Evolutionary conservation across 1,140 invertebrate species (phyloP).

Genomic region (Triops longicaudatus): DNA sequence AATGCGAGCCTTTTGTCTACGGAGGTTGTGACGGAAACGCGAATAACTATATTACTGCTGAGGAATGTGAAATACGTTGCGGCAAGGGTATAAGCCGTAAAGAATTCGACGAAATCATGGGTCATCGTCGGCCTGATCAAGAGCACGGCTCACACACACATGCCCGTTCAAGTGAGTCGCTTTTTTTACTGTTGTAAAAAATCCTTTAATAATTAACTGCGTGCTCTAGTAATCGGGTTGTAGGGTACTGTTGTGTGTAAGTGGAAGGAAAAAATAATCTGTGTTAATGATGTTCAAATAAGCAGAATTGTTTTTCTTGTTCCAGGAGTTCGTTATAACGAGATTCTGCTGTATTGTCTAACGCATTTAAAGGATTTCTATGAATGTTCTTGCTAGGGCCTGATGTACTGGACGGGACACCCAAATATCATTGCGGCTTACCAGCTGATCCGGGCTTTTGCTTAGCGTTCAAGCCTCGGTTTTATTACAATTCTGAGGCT

Average conservation of each 20-base stretch:
- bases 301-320: too few relatives aligned
- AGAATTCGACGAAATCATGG: neutral
- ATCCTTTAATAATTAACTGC: too few relatives aligned
- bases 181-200: too few relatives aligned
- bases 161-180: too few relatives aligned
- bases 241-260: too few relatives aligned
- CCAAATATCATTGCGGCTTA: constrained; percentile 20
- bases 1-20: constrained; percentile 47
- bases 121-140: neutral
- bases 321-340: too few relatives aligned
- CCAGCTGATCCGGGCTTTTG: constrained; percentile 28
- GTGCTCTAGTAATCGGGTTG: too few relatives aligned
- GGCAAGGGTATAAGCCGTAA: constrained; percentile 18
- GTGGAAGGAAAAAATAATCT: too few relatives aligned
- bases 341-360: neutral
- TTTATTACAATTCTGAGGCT: constrained; percentile 17
- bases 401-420: neutral
- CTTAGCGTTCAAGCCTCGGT: constrained; percentile 1
- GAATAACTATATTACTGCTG: constrained; percentile 45
- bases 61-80: constrained; percentile 37
- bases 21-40: constrained; percentile 48
- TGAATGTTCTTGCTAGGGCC: neutral
- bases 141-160: neutral
- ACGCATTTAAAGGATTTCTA: neutral
- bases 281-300: too few relatives aligned